Base-by-base conservation (phyloP, 2,888 invertebrate genomes). In the Acanthosepion esculentum region DNA sequence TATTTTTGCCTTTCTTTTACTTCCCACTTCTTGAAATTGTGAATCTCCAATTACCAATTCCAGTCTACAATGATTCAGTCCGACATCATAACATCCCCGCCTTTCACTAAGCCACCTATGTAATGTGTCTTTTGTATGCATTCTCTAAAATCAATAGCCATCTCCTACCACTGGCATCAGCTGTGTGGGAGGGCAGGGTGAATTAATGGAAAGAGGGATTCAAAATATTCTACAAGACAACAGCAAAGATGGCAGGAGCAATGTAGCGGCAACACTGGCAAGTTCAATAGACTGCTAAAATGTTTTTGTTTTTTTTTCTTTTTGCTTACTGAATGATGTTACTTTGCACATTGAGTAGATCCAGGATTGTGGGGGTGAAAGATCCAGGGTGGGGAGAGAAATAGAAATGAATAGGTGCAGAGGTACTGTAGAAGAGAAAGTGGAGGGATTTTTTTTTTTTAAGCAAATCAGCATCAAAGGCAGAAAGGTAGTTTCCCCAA, bases 41-140 rank as follows among this genome's bases (percentile, higher is more conserved):
- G 78, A 78, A 78, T 78, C n/a, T 78, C 78, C 78, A 78, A 78
- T 78, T 78, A n/a, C 78, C 78, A 78, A 33, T 78, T 78, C 33
- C 78, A n/a, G 78, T 78, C 78, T 78, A 78, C 78, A 78, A 78
- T n/a, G 78, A 78, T 33, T 78, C 78, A 78, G 78, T 78, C 78
- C n/a, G 4, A 78, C n/a, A 78, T 78, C 78, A 78, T 33, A 78
- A 78, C 78, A 78, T 33, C 33, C n/a, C 15, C 78, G 6, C 78
- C 78, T 33, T 33, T 33, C 78, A 78, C 78, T 15, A 78, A 78
- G 78, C 78, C 78, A n/a, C 33, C 78, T 15, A 33, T 78, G 78
- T 78, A n/a, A 78, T 33, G 78, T 33, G 78, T 78, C 78, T 78
- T 78, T 78, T 78, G 78, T 78, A n/a, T 78, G 78, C 78, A 78